Evolutionary conservation across 2,888 invertebrate species (phyloP), one percentile per base, ranked within the genome.

Genomic region (Timema cristinae): DNA sequence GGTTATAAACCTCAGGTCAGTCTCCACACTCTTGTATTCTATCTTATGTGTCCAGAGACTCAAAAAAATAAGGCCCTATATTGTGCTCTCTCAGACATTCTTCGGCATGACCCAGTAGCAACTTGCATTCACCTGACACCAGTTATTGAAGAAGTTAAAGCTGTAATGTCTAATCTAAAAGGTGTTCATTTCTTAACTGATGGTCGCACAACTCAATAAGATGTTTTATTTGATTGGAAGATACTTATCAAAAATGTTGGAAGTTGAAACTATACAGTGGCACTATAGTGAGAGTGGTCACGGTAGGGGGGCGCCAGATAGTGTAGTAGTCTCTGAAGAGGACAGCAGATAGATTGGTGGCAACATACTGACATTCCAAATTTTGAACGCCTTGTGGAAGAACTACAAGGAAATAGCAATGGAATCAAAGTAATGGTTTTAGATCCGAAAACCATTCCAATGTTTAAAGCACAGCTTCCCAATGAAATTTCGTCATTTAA

Each of bases 141-240:
- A 63, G 63, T 63, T 63, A 16, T 63, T 32, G 63, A 63, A 63
- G 63, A 16, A 47, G 63, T 63, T 11, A 63, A 48, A 48, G 9
- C 16, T 63, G 63, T 16, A 48, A 16, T 63, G 63, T 10, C 63
- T 63, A 48, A 13, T 63, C 48, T 63, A 32, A 63, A 63, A 6
- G 48, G 9, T 63, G 63, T 63, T 32, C 16, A 63, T 13, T 63
- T 63, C 48, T 63, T 63, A 63, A 63, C 47, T 63, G 16, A 63
- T 15, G 63, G 63, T 63, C 63, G 16, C 16, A 63, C 63, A 63
- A 63, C 32, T 63, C 16, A 63, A 16, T 63, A 63, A 63, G 48
- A 63, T 63, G 63, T 63, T 63, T 63, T 63, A 63, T 48, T 63
- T 63, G 63, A 63, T 63, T 32, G 63, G 63, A 15, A 63, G 16